Base-by-base conservation (phyloP, 2,888 invertebrate genomes). In the Caenorhabditis panamensis region DNA sequence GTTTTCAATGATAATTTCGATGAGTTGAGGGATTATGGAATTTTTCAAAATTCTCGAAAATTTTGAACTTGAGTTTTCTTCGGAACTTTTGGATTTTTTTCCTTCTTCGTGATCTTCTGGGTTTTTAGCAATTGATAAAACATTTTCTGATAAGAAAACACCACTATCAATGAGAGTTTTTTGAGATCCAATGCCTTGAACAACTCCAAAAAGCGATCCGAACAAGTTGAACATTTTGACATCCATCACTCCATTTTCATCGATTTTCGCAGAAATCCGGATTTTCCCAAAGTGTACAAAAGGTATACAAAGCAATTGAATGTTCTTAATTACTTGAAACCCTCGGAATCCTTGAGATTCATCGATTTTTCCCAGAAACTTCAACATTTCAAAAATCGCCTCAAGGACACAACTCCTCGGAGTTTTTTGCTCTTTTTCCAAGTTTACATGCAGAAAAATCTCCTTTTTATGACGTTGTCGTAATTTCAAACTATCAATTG, bases 221-320 rank as follows among this genome's bases (percentile, higher is more conserved):
- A 68, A 79, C 28, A 64, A 61, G 58, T 75, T 79, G 68, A 69
- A 79, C 1, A 79, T 47, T 47, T 61, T 51, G 16, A 53, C 51
- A 54, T 63, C 26, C 20, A 20, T 64, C 2, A 37, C 16, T 13
- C 26, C 31, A 6, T 59, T 31, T n/a, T 49, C 26, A 8, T 73
- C 58, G 1, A 58, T 16, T 44, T 64, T 63, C 26, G 54, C 36
- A 22, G 37, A 69, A 22, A 79, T 79, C 54, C 79, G 41, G 11
- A 79, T 58, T 61, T 69, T 75, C 47, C 79, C 79, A 41, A 79
- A 79, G 58, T 79, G 75, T 20, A 75, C 73, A 26, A 75, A 79
- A 24, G 79, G 79, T 22, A 79, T 4, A 13, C 31, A 53, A 31
- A 31, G 4, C 31, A 31, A 31, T 31, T 9, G 31, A n/a, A 79